These are phyloP conservation scores for Dolomedes plantarius DNA, from an alignment of 2,888 invertebrate species.

Conservation along the genomic window DNA sequence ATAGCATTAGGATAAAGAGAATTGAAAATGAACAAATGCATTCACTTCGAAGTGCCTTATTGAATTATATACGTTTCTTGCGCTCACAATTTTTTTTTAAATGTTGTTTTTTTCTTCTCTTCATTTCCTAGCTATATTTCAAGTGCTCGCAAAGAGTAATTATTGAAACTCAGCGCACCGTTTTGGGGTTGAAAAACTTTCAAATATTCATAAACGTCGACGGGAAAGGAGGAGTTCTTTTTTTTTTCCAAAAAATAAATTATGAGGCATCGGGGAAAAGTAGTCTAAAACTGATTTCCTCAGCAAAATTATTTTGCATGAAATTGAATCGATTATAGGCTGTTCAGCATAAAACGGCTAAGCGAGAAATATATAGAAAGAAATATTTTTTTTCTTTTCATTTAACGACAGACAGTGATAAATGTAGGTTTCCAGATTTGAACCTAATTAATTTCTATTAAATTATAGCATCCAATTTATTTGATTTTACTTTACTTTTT, in stretches of 20 bases:
- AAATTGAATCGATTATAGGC: no score
- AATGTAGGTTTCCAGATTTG: no score
- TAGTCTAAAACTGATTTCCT: background rate
- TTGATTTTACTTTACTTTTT: no score
- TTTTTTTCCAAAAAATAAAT: background rate
- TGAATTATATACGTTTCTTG: constrained; percentile 8
- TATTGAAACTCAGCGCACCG: background rate
- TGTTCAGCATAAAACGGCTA: no score
- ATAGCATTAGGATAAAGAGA: constrained; percentile 61
- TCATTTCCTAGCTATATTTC: background rate
- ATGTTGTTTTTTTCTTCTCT: background rate
- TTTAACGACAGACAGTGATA: no score
- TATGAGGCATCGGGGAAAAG: background rate
- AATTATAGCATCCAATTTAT: no score
- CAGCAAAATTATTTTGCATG: no score
- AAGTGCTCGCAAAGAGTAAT: constrained; percentile 1
- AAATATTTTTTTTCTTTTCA: no score
- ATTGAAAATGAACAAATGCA: constrained; percentile 35
- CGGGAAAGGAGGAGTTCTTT: background rate
- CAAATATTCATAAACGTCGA: constrained; percentile 21
- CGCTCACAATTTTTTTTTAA: background rate
- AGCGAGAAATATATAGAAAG: no score
- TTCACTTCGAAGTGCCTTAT: constrained; percentile 27
- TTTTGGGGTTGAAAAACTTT: background rate
- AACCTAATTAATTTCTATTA: no score